Evolutionary conservation across 2,113 vertebrate species (phyloP).

Genomic region (Arenaria interpres): DNA sequence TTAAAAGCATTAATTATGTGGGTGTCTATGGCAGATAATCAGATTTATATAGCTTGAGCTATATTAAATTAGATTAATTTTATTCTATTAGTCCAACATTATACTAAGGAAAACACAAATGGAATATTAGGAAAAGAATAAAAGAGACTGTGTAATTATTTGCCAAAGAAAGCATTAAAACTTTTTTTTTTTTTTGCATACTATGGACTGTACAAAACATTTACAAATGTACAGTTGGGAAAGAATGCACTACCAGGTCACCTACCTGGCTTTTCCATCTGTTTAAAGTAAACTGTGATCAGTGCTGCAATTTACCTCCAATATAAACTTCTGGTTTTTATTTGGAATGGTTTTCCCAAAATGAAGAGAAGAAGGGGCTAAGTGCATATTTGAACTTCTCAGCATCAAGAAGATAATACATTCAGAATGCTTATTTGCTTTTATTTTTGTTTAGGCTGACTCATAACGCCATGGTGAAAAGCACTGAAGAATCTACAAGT

Average conservation of each 20-base stretch:
- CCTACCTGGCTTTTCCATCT: not conserved
- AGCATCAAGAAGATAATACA: not conserved
- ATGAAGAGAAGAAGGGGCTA: not conserved
- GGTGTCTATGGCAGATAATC: not conserved
- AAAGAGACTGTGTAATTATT: not conserved
- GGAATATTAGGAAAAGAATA: not conserved
- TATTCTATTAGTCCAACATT: not conserved
- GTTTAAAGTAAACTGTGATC: not conserved
- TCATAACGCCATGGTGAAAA: not conserved
- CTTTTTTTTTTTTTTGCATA: not conserved
- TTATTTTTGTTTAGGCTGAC: not conserved
- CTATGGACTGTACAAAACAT: not conserved
- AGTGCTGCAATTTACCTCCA: not conserved
- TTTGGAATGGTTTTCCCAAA: not conserved
- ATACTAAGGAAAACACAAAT: not conserved
- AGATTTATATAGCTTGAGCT: not conserved
- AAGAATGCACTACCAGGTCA: not conserved
- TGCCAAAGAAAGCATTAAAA: not conserved
- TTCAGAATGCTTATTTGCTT: not conserved
- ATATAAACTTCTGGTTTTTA: not conserved
- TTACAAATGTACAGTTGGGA: not conserved
- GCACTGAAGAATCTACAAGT: not conserved
- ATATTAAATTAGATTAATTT: conserved; percentile 4
- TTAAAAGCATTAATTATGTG: not conserved
- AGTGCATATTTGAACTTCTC: not conserved